Base-by-base conservation (phyloP, 2,113 vertebrate genomes). In the Atrichornis clamosus region DNA sequence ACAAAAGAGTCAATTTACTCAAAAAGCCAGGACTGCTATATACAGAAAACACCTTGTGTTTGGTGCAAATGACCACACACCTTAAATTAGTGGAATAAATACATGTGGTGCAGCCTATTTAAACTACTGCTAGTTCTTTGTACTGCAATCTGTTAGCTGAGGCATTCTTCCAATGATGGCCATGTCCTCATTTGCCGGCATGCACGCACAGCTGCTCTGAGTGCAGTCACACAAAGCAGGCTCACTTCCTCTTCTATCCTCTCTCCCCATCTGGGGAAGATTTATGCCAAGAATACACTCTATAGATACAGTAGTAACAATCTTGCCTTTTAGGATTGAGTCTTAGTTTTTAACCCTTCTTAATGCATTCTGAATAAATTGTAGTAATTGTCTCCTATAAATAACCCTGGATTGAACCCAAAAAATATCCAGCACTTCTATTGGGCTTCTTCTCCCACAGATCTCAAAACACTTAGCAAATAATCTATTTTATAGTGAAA, bases 251-350 rank as follows among this genome's bases (percentile, higher is more conserved):
- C 67, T 81, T 83, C 83, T 27, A 88, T 15, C n/a, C n/a, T 46
- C 37, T 77, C 53, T 79, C 82, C 23, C 93, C 87, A 93, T 92
- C 80, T 95, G 89, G 77, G 23, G 41, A 91, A 82, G 37, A 68
- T 26, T 78, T 44, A 67, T 62, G 84, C 91, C 93, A 95, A 87
- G 63, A 85, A 94, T 58, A 49, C 33, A 44, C 33, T 87, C 55
- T 15, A 7, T 3, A 73, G 28, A 64, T 68, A 50, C 14, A 65
- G 47, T 11, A 92, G 44, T 42, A 89, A 78, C 8, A 26, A 55
- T 42, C 28, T 53, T 62, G 64, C 46, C 69, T 89, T 87, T 87
- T 11, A 78, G 32, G 17, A 44, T 8, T n/a, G 13, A 63, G n/a
- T 62, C 35, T 79, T 58, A 42, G 26, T 32, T 84, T 85, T 89